These are phyloP conservation scores for Brevipalpus yothersi DNA, from an alignment of 1,140 invertebrate species.

Conservation along the genomic window DNA sequence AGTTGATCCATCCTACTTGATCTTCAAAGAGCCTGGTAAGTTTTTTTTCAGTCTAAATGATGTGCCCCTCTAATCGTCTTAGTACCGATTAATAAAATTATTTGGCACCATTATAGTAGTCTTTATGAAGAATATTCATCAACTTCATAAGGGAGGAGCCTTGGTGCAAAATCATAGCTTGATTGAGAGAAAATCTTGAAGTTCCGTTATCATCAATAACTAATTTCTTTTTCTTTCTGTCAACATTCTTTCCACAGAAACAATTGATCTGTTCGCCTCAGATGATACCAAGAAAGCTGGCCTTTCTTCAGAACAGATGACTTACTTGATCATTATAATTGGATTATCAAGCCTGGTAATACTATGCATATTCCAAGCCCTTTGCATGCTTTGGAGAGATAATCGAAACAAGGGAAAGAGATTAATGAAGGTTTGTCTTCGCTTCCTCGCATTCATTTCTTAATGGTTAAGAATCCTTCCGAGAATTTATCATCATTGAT, in stretches of 20 bases:
- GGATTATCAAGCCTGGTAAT: conserved; percentile 49
- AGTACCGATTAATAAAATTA: too few species aligned
- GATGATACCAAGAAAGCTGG: conserved; percentile 2
- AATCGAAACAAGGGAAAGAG: background rate
- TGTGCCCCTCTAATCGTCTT: background rate
- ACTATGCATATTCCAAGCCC: conserved; percentile 52
- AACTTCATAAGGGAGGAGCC: background rate
- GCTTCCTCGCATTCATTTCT: background rate
- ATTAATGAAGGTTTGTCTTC: background rate
- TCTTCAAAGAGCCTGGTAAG: conserved; percentile 8
- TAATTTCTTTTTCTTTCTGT: background rate
- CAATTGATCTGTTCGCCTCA: background rate
- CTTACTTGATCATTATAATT: conserved; percentile 54
- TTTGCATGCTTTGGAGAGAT: conserved; percentile 41
- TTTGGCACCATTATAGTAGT: background rate
- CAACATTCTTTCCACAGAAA: background rate
- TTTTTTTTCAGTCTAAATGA: background rate
- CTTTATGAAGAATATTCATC: background rate
- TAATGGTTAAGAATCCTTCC: background rate
- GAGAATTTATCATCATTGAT: background rate
- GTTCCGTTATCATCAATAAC: background rate
- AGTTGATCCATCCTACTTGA: conserved; percentile 31
- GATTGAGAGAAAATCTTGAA: background rate
- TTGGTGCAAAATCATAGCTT: background rate
- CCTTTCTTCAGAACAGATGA: conserved; percentile 28